These are phyloP conservation scores for Sphecodes monilicornis DNA, from an alignment of 2,888 invertebrate genomes.

Conservation along the genomic window DNA sequence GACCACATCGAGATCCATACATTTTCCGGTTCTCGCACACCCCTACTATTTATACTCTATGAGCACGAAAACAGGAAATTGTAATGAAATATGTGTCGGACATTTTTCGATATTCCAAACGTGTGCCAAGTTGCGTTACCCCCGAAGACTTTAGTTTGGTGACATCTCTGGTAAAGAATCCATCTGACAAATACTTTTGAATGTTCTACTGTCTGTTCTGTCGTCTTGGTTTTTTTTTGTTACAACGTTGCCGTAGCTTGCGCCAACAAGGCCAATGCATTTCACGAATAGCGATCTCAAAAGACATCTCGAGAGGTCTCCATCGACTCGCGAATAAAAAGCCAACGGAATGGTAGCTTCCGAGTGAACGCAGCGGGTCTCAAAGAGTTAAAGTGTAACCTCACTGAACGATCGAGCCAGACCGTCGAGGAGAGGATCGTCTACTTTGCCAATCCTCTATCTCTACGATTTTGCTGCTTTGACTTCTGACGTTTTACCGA, in stretches of 20 bases:
- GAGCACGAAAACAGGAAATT: not conserved
- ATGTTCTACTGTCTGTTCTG: not conserved
- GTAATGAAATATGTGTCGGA: not conserved
- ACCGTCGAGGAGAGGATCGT: not conserved
- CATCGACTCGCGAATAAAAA: not conserved
- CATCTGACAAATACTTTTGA: not conserved
- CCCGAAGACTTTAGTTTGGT: not conserved
- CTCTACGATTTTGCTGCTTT: not conserved
- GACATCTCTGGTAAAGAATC: not conserved
- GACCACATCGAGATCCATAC: no score
- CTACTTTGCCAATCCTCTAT: not conserved
- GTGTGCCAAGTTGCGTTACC: not conserved
- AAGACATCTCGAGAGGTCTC: not conserved
- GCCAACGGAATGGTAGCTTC: not conserved
- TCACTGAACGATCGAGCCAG: not conserved
- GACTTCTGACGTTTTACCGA: not conserved
- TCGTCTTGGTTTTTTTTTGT: not conserved
- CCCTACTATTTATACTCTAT: constrained; percentile 7
- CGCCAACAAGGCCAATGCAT: not conserved
- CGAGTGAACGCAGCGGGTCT: not conserved
- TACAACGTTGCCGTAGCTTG: not conserved
- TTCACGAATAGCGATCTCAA: not conserved
- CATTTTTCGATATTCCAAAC: not conserved
- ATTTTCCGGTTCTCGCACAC: no score
- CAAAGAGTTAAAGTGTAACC: constrained; percentile 7